phyloP scores from a whole-genome alignment of 2,113 vertebrate genomes.

The Promerops cafer region DNA sequence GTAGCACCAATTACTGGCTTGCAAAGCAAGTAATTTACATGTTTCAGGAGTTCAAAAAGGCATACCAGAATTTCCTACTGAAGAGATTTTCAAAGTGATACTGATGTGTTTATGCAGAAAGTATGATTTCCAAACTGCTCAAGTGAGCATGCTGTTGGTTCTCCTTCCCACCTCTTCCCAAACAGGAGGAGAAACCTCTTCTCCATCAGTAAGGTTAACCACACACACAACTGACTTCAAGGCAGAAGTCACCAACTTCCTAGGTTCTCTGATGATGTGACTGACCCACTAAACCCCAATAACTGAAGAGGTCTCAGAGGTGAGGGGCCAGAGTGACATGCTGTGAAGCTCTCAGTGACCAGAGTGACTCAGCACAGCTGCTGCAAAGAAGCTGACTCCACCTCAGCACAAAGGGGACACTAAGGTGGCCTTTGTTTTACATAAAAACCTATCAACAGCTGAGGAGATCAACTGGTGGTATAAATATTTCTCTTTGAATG shows the following conservation, averaged over 20 bases:
- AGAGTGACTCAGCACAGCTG: neutral
- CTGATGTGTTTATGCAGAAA: neutral
- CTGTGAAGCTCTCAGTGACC: neutral
- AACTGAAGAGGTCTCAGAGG: neutral
- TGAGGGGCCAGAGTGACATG: neutral
- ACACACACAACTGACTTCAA: neutral
- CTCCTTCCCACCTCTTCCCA: neutral
- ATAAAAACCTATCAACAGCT: neutral
- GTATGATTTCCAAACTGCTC: neutral
- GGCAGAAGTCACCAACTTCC: neutral
- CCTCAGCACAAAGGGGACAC: neutral
- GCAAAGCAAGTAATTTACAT: neutral
- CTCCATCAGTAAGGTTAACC: neutral
- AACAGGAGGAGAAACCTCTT: no score
- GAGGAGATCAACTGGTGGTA: neutral
- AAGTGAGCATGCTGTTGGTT: neutral
- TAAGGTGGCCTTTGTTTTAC: neutral
- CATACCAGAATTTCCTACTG: neutral
- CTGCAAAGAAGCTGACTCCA: neutral
- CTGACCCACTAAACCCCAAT: neutral
- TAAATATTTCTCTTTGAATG: rapidly evolving
- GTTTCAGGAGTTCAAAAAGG: neutral
- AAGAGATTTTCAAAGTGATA: neutral
- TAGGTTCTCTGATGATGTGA: neutral
- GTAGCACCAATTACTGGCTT: neutral